phyloP scores from a whole-genome alignment of 2,797 vertebrate species.

The Cossypha heuglini region DNA sequence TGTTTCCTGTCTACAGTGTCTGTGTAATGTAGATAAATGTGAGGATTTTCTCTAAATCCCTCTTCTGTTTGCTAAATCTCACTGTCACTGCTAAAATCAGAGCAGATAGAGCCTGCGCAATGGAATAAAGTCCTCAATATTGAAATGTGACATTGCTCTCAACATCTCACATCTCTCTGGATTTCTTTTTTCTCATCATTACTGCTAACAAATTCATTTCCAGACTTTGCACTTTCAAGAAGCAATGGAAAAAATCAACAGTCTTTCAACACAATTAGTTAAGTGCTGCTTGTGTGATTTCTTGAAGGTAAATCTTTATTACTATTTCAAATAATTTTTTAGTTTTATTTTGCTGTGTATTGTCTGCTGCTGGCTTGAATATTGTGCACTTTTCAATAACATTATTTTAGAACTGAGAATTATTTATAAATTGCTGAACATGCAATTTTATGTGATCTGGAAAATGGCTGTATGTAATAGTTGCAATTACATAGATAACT shows the following conservation, averaged over 20 bases:
- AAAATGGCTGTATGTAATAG: slow-evolving; percentile 71
- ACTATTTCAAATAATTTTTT: slow-evolving; percentile 80
- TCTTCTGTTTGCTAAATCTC: slow-evolving; percentile 99
- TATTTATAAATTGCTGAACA: slow-evolving; percentile 81
- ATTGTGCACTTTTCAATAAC: slow-evolving; percentile 72
- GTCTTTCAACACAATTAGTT: slow-evolving; percentile 89
- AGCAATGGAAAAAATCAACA: slow-evolving; percentile 95
- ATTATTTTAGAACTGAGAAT: slow-evolving; percentile 72
- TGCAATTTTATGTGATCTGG: slow-evolving; percentile 74
- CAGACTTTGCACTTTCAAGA: slow-evolving; percentile 92
- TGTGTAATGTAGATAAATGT: slow-evolving; percentile 99
- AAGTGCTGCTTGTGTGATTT: slow-evolving; percentile 98
- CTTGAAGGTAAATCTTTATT: slow-evolving; percentile 98
- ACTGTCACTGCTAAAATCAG: slow-evolving; percentile 93
- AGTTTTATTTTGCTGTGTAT: slow-evolving; percentile 75
- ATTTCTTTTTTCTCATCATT: slow-evolving; percentile 95
- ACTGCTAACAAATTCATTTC: slow-evolving; percentile 98
- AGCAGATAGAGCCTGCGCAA: slow-evolving; percentile 96
- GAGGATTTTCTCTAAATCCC: slow-evolving; percentile 99
- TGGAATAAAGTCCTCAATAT: slow-evolving; percentile 99
- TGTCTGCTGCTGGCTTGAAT: slow-evolving; percentile 69
- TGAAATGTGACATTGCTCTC: slow-evolving; percentile 98
- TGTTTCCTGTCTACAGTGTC: slow-evolving; percentile 99
- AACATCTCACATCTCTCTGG: slow-evolving; percentile 92
- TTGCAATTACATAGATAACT: slow-evolving; percentile 68